Evolutionary conservation across 2,888 invertebrate species (phyloP).

Genomic region (Rhagium mordax): DNA sequence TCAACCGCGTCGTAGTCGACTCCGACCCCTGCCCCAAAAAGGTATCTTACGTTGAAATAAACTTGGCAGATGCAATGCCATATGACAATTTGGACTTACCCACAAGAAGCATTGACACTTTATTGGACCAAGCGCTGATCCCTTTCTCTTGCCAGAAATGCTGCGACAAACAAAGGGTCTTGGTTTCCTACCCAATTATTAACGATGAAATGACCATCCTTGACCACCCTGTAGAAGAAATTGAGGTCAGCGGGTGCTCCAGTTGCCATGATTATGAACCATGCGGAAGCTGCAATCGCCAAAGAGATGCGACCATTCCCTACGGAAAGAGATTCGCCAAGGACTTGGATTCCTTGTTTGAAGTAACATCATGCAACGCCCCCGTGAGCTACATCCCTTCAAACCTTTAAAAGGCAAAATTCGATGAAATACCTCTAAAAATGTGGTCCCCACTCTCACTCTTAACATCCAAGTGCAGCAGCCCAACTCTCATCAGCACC

Average conservation of each 20-base stretch:
- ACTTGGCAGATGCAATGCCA: not conserved
- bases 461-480: too few species aligned
- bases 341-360: conserved; percentile 42
- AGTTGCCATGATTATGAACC: conserved; percentile 30
- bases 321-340: conserved; percentile 44
- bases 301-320: conserved; percentile 38
- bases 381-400: not conserved
- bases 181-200: conserved; percentile 52
- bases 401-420: not conserved
- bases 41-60: conserved; percentile 1
- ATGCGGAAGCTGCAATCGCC: conserved; percentile 30
- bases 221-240: not conserved
- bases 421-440: not conserved
- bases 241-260: conserved; percentile 12
- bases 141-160: conserved; percentile 47
- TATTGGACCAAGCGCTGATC: conserved; percentile 45
- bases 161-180: conserved; percentile 34
- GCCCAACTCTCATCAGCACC: not conserved
- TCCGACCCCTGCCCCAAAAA: not conserved
- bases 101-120: conserved; percentile 39
- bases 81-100: not conserved
- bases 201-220: not conserved
- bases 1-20: too few species aligned
- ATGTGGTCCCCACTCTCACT: not conserved
- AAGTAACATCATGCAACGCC: conserved; percentile 1